These are phyloP conservation scores for Etheostoma spectabile DNA, from an alignment of 2,113 vertebrate species.

Conservation along the genomic window DNA sequence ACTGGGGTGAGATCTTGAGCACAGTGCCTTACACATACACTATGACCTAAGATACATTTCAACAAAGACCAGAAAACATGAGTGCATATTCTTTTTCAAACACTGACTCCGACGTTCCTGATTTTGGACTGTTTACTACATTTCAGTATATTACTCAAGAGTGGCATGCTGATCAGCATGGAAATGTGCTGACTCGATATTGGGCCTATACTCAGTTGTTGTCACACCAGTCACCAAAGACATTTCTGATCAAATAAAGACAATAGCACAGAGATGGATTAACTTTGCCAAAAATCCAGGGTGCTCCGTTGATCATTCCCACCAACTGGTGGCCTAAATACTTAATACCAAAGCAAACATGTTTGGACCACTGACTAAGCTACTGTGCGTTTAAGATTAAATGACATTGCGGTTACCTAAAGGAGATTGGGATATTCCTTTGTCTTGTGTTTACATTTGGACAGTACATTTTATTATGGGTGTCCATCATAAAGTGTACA, in stretches of 20 bases:
- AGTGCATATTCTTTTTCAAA: conserved; percentile 7
- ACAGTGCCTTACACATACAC: background rate
- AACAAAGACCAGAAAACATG: background rate
- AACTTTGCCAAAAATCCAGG: conserved; percentile 53
- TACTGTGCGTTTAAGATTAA: conserved; percentile 33
- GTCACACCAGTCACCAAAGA: conserved; percentile 37
- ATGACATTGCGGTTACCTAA: conserved; percentile 20
- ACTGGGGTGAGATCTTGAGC: conserved; percentile 16
- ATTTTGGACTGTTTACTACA: conserved; percentile 43
- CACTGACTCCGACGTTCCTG: conserved; percentile 51
- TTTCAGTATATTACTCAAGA: conserved; percentile 58
- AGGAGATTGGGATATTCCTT: conserved; percentile 5
- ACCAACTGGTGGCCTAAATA: conserved; percentile 76
- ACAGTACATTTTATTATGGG: background rate
- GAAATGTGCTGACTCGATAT: conserved; percentile 64
- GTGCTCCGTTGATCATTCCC: conserved; percentile 49
- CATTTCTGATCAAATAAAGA: conserved; percentile 35
- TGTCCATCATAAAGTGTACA: background rate
- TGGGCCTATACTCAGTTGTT: conserved; percentile 29
- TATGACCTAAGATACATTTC: background rate
- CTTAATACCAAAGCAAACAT: conserved; percentile 73
- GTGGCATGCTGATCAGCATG: conserved; percentile 43
- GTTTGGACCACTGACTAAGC: conserved; percentile 57
- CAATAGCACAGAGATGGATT: conserved; percentile 58
- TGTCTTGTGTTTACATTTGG: conserved; percentile 24